phyloP scores from a whole-genome alignment of 2,797 vertebrate genomes.

The Halcyon smyrnensis region DNA sequence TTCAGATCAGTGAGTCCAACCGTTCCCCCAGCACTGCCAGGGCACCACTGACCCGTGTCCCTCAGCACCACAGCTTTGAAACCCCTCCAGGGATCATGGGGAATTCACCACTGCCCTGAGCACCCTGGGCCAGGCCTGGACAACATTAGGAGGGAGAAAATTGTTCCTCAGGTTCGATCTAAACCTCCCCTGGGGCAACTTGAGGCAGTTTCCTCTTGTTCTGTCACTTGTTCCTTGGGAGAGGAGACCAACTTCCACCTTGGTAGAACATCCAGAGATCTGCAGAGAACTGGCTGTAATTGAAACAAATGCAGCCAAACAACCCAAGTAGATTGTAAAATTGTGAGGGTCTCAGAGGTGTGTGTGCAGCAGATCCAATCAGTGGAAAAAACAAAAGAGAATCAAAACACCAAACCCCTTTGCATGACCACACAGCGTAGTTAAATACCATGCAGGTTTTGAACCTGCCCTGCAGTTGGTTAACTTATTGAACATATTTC shows the following conservation, averaged over 20 bases:
- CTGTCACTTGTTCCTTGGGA: neutral
- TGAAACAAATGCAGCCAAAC: neutral
- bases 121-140: neutral
- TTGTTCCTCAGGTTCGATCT: neutral
- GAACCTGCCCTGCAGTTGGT: neutral
- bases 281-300: neutral
- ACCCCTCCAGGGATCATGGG: neutral
- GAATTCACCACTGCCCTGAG: neutral
- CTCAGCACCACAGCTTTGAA: neutral
- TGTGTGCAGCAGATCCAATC: neutral
- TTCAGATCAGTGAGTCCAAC: neutral
- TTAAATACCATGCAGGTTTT: fast-evolving
- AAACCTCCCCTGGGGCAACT: neutral
- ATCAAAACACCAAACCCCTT: too few relatives aligned
- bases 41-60: neutral
- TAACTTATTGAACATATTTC: neutral
- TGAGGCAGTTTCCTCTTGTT: neutral
- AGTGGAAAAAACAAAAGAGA: too few relatives aligned
- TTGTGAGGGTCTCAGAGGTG: neutral
- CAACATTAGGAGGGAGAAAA: neutral
- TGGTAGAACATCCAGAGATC: neutral
- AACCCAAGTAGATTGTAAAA: neutral
- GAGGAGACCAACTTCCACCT: neutral
- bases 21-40: neutral
- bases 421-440: too few relatives aligned